Evolutionary conservation across 2,888 invertebrate species (phyloP).

Genomic region (Andrena camellia): DNA sequence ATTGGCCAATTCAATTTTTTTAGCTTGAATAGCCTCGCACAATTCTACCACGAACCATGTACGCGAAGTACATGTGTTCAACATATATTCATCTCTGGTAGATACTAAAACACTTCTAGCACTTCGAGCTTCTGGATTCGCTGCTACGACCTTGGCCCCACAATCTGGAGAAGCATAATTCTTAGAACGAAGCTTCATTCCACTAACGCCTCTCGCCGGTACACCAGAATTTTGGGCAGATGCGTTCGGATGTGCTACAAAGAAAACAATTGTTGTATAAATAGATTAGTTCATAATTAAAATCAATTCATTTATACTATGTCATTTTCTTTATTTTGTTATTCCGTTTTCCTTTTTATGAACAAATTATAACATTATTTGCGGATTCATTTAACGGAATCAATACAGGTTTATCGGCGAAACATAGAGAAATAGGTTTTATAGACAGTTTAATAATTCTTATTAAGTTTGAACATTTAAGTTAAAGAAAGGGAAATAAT

Average conservation of each 20-base stretch:
- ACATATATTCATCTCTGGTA: slow-evolving; percentile 98
- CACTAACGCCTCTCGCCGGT: slow-evolving; percentile 86
- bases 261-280: neutral
- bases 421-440: too few species aligned
- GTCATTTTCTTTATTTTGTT: neutral
- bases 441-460: too few species aligned
- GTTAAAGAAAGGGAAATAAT: too few species aligned
- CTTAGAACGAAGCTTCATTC: slow-evolving; percentile 91
- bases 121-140: slow-evolving; percentile 96
- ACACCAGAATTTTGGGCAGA: slow-evolving; percentile 82
- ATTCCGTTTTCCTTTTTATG: too few species aligned
- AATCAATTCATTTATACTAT: neutral
- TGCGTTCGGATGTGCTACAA: slow-evolving; percentile 81
- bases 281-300: neutral
- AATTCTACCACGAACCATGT: slow-evolving; percentile 99
- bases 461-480: too few species aligned
- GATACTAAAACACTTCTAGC: slow-evolving; percentile 94
- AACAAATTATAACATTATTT: too few species aligned
- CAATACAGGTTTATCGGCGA: too few species aligned
- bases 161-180: slow-evolving; percentile 99
- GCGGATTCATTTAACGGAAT: too few species aligned
- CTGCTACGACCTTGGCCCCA: slow-evolving; percentile 97
- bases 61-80: slow-evolving; percentile 96
- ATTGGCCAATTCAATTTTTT: slow-evolving; percentile 97
- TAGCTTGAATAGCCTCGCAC: slow-evolving; percentile 98